Percentiles rank a stretch among this genome's conserved stretches.
These are phyloP conservation scores for Drosophila phalerata DNA, from an alignment of 2,888 invertebrate genomes.

Conservation along the genomic window DNA sequence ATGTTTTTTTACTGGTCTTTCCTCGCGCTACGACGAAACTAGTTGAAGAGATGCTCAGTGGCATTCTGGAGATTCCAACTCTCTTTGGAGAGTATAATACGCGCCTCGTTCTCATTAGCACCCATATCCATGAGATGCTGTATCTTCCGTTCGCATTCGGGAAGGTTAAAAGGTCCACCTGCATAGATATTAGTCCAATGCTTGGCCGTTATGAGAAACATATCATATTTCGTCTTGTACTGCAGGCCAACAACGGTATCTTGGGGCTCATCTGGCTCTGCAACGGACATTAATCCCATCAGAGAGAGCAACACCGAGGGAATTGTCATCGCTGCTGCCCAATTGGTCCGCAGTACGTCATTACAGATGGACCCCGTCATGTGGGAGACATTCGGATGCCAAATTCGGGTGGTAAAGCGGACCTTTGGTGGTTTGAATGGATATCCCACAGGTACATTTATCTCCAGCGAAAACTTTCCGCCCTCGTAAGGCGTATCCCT, in stretches of 20 bases:
- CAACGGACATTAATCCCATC: slow-evolving; percentile 96
- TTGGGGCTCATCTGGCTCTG: slow-evolving; percentile 95
- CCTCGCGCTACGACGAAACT: neutral
- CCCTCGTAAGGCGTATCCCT: slow-evolving; percentile 96
- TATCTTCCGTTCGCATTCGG: slow-evolving; percentile 94
- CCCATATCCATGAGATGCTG: slow-evolving; percentile 96
- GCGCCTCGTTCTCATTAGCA: slow-evolving; percentile 93
- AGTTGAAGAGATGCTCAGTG: slow-evolving; percentile 80
- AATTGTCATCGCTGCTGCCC: slow-evolving; percentile 99
- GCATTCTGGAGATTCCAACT: slow-evolving; percentile 96
- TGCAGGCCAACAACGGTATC: slow-evolving; percentile 79
- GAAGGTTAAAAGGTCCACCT: slow-evolving; percentile 90
- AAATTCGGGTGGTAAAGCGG: slow-evolving; percentile 98
- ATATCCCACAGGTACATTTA: slow-evolving; percentile 99
- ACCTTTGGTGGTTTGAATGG: slow-evolving; percentile 99
- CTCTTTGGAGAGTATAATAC: slow-evolving; percentile 94
- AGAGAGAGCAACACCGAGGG: slow-evolving; percentile 97
- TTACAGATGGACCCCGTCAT: slow-evolving; percentile 99
- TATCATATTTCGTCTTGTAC: slow-evolving; percentile 93
- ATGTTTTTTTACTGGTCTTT: too few relatives aligned
- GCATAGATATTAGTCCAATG: slow-evolving; percentile 99
- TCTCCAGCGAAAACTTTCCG: slow-evolving; percentile 96
- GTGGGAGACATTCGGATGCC: slow-evolving; percentile 99
- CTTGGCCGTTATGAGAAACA: slow-evolving; percentile 95
- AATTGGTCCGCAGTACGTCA: slow-evolving; percentile 98